These are phyloP conservation scores for Melinaea marsaeus DNA, from an alignment of 2,888 invertebrate species.

Conservation along the genomic window DNA sequence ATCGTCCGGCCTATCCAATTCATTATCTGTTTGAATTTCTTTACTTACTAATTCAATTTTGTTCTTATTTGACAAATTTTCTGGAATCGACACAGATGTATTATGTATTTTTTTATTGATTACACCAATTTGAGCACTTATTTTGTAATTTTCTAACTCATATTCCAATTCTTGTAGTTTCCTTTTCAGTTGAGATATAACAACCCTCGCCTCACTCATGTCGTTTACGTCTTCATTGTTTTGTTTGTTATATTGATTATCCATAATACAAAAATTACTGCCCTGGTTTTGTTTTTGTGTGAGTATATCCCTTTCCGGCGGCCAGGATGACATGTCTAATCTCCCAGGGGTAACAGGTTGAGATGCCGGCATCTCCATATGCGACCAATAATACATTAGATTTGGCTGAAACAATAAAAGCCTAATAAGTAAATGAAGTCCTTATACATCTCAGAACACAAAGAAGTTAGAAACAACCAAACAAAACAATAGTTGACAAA, in stretches of 20 bases:
- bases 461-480: neutral
- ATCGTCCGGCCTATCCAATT: slow-evolving; percentile 53
- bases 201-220: slow-evolving; percentile 58
- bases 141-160: slow-evolving; percentile 62
- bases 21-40: slow-evolving; percentile 56
- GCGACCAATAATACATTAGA: slow-evolving; percentile 94
- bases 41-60: slow-evolving; percentile 51
- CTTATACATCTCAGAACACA: neutral
- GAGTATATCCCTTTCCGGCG: slow-evolving; percentile 72
- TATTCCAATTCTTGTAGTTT: slow-evolving; percentile 62
- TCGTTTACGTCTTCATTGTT: slow-evolving; percentile 65
- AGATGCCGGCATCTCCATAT: slow-evolving; percentile 83
- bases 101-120: slow-evolving; percentile 59
- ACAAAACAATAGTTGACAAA: no score
- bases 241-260: slow-evolving; percentile 53
- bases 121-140: slow-evolving; percentile 56
- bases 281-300: slow-evolving; percentile 46
- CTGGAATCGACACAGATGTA: slow-evolving; percentile 42
- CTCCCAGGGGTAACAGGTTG: slow-evolving; percentile 85
- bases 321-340: slow-evolving; percentile 85
- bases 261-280: slow-evolving; percentile 41
- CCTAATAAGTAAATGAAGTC: neutral
- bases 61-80: slow-evolving; percentile 43
- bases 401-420: slow-evolving; percentile 81
- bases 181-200: slow-evolving; percentile 58